Conservation (phyloP, 2,888 invertebrate genomes). For the Pterostichus madidus region DNA sequence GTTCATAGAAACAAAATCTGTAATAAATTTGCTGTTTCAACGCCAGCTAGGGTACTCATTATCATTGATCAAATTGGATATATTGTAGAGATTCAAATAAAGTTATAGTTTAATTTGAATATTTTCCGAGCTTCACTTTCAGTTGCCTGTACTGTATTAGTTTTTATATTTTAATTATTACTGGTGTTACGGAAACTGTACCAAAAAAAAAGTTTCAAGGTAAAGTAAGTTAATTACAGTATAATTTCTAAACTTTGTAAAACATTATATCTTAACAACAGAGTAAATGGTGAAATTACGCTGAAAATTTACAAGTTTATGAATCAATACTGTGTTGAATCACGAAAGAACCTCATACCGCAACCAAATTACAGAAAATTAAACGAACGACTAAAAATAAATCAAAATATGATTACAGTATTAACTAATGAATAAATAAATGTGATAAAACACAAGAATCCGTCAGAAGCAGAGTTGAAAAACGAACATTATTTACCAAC, state of each 20-base stretch:
- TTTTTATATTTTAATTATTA: neutral
- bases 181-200: constrained; percentile 11
- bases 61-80: too few species aligned
- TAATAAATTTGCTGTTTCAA: too few species aligned
- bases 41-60: too few species aligned
- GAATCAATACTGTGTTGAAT: constrained; percentile 31
- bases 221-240: constrained; percentile 27
- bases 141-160: neutral
- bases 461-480: constrained; percentile 49
- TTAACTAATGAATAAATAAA: constrained; percentile 60
- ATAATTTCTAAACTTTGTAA: constrained; percentile 38
- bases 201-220: constrained; percentile 37
- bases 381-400: constrained; percentile 45
- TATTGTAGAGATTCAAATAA: too few species aligned
- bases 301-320: constrained; percentile 29
- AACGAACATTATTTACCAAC: constrained; percentile 56
- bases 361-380: constrained; percentile 48
- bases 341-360: constrained; percentile 36
- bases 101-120: too few species aligned
- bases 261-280: constrained; percentile 33
- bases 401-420: constrained; percentile 57
- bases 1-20: too few species aligned
- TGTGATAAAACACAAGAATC: constrained; percentile 54
- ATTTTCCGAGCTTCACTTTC: neutral
- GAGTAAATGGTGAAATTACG: constrained; percentile 21